Base-by-base conservation (phyloP, 2,888 invertebrate genomes). In the Morpho deidamia region DNA sequence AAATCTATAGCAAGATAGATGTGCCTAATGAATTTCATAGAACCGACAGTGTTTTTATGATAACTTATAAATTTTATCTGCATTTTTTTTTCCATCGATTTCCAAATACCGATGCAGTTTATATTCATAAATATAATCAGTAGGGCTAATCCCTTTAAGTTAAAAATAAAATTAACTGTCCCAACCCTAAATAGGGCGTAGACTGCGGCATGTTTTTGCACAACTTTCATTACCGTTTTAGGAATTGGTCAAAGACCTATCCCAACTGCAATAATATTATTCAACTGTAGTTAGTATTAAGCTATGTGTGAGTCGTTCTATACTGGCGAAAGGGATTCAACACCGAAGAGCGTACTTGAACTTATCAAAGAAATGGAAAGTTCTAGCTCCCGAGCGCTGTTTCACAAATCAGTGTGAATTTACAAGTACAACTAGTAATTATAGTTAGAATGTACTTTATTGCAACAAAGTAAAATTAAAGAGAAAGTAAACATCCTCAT, bases 221-320 rank as follows among this genome's bases (percentile, higher is more conserved):
- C 71, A 69, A 80, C 86, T 87, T 87, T 87, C 87, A 71, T 84
- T 69, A 60, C 84, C 81, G 73, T 83, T 79, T 82, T 76, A 75
- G 81, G 84, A 61, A 63, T 61, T 73, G 74, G 70, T 67, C 73
- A 73, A 70, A 72, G 72, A 70, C 72, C 72, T 71, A 68, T 63
- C 58, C 56, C 44, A 44, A 52, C 49, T 38, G 56, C 58, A 62
- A 58, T 55, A 51, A 44, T 53, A 59, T 56, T 58, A 56, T 59
- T 62, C 53, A 53, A 59, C 59, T 60, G 23, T 53, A 43, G 45
- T 35, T 53, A 43, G 45, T 35, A 60, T 51, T 51, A 51, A 58
- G 51, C 50, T 53, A 46, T 56, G 49, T 58, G 48, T 57, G 49
- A 58, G 53, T 55, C 55, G 58, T 44, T 53, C 47, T 50, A 55